Evolutionary conservation across 2,888 invertebrate genomes (phyloP).

Genomic region (Aphodius granarius): DNA sequence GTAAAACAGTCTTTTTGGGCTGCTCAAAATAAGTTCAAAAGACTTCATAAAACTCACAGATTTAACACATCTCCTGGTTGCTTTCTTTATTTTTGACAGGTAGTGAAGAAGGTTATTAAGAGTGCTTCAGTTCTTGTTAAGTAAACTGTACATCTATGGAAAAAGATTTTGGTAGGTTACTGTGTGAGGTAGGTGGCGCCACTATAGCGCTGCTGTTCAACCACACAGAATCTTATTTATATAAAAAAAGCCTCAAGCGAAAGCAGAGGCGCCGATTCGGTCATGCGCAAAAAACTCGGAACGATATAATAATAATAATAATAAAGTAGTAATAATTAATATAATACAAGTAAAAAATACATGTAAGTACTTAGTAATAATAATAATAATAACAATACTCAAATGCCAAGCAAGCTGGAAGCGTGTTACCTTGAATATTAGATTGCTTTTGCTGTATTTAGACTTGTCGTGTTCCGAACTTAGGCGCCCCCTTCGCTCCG

Average conservation of each 20-base stretch:
- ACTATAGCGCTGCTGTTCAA: constrained; percentile 6
- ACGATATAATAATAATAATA: constrained; percentile 13
- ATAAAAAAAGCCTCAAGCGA: constrained; percentile 39
- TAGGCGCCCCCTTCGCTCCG: constrained; percentile 95
- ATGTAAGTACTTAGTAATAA: constrained; percentile 18
- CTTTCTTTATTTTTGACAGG: too few species aligned
- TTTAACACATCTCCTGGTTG: too few species aligned
- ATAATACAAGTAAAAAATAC: constrained; percentile 1
- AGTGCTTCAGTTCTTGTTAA: not conserved
- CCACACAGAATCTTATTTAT: not conserved
- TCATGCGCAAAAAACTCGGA: constrained; percentile 43
- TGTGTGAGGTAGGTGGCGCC: not conserved
- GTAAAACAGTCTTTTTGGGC: too few species aligned
- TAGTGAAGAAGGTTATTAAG: too few species aligned
- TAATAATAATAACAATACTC: constrained; percentile 9
- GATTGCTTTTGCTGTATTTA: constrained; percentile 94
- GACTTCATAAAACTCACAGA: too few species aligned
- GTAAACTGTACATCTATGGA: not conserved
- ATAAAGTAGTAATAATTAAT: constrained; percentile 9
- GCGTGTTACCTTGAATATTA: constrained; percentile 97
- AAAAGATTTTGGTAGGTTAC: not conserved
- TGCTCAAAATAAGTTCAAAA: too few species aligned
- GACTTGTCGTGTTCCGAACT: constrained; percentile 92
- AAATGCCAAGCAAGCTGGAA: constrained; percentile 47
- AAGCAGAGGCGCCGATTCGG: constrained; percentile 55